Conservation (phyloP, 1,140 invertebrate species). For the Paraescarpia echinospica region DNA sequence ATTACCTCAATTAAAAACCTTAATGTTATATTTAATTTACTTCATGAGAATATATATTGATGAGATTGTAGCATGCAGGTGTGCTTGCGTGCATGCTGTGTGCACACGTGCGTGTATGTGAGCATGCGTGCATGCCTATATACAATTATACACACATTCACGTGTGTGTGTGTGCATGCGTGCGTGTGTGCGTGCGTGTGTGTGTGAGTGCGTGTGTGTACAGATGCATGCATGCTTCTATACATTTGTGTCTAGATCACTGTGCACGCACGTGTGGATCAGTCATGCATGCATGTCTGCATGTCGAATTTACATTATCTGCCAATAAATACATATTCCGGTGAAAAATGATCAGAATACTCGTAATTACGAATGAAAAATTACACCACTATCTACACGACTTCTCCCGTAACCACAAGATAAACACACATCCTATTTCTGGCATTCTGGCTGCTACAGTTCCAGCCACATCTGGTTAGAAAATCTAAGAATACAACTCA, state of each 20-base stretch:
- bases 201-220: neutral
- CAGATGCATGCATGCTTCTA: no score
- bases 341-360: neutral
- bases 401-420: no score
- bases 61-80: no score
- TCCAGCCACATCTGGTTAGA: neutral
- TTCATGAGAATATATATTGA: no score
- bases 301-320: neutral
- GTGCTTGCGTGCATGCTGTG: no score
- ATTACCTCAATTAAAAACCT: neutral
- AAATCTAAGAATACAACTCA: neutral
- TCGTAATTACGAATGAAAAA: neutral
- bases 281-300: neutral
- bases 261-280: neutral
- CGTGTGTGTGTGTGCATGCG: neutral
- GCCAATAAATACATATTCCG: neutral
- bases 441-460: neutral
- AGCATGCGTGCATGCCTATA: no score
- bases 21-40: neutral
- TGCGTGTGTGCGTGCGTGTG: neutral
- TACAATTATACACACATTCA: neutral
- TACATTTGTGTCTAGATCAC: no score
- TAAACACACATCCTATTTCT: neutral
- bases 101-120: no score
- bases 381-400: no score